These are phyloP conservation scores for Pituophis catenifer DNA, from an alignment of 2,113 vertebrate genomes.

Conservation along the genomic window DNA sequence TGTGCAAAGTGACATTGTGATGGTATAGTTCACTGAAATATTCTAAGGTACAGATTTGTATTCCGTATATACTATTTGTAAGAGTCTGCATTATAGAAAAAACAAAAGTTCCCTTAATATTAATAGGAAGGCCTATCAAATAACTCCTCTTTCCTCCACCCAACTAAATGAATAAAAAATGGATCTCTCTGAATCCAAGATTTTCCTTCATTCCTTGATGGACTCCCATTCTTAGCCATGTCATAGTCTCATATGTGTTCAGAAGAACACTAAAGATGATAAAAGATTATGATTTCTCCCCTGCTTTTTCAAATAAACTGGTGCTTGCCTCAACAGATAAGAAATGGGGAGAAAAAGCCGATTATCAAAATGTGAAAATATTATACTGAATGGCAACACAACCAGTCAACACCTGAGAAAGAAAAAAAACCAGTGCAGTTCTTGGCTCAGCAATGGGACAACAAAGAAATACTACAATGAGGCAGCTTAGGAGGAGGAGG, in stretches of 20 bases:
- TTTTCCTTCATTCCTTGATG: background rate
- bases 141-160: background rate
- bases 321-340: slow-evolving; percentile 24
- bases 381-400: slow-evolving; percentile 44
- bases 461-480: background rate
- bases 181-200: background rate
- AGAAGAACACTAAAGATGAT: background rate
- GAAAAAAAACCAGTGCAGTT: background rate
- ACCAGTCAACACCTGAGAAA: background rate
- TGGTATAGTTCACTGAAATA: background rate
- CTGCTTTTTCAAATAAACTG: background rate
- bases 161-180: background rate
- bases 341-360: background rate
- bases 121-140: background rate
- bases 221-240: background rate
- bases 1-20: slow-evolving; percentile 5
- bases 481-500: background rate
- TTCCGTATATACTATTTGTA: background rate
- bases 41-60: background rate
- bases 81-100: background rate
- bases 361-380: slow-evolving; percentile 18
- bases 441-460: background rate
- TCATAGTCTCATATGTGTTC: background rate
- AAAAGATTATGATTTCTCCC: background rate
- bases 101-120: background rate